Evolutionary conservation across 2,888 invertebrate species (phyloP).

Genomic region (Venustoraphidia nigricollis): DNA sequence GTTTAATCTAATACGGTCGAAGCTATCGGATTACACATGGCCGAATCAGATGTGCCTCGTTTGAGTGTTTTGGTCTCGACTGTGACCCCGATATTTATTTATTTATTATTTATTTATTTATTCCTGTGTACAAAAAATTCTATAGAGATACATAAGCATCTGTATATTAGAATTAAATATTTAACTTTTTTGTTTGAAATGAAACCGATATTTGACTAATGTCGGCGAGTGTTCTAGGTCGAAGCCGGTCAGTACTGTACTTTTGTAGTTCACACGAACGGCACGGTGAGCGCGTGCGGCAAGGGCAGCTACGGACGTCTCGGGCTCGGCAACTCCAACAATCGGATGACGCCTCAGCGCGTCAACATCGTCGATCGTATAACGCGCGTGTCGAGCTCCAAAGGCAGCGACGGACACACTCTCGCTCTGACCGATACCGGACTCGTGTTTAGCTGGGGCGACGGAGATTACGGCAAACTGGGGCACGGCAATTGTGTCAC

Average conservation of each 20-base stretch:
- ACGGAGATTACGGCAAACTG: slow-evolving; percentile 40
- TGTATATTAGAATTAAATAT: no score
- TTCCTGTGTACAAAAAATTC: no score
- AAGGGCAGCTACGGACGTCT: slow-evolving; percentile 46
- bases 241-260: slow-evolving; percentile 51
- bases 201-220: not conserved
- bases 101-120: no score
- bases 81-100: no score
- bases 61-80: no score
- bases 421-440: slow-evolving; percentile 36
- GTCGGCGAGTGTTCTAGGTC: slow-evolving; percentile 22
- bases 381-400: slow-evolving; percentile 35
- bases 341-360: slow-evolving; percentile 38
- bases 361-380: slow-evolving; percentile 34
- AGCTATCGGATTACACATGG: no score
- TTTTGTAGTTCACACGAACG: slow-evolving; percentile 40
- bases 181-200: no score
- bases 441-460: slow-evolving; percentile 39
- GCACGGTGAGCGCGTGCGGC: slow-evolving; percentile 41
- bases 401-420: slow-evolving; percentile 41
- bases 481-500: slow-evolving; percentile 36
- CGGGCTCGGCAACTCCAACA: slow-evolving; percentile 45
- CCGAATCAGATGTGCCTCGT: no score
- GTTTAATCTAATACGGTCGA: not conserved
- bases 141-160: no score